Conservation (phyloP, 2,888 invertebrate species). For the Eilema depressum region DNA sequence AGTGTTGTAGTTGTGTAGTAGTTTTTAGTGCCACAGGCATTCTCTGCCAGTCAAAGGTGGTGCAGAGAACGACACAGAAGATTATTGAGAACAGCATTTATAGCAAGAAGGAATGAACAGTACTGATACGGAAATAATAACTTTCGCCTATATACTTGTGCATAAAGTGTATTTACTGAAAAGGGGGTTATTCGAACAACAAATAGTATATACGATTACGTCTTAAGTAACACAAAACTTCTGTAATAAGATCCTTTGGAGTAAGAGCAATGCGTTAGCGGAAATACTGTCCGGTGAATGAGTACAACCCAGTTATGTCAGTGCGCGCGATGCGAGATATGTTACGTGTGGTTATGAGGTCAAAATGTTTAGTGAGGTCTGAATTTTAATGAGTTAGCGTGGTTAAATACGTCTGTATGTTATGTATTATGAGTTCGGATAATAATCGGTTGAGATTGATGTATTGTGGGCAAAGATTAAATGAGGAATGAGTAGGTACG, state of each 20-base stretch:
- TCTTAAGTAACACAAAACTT: constrained; percentile 34
- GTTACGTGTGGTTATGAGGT: constrained; percentile 32
- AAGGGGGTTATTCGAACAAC: neutral
- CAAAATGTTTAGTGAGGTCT: constrained; percentile 19
- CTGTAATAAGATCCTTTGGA: constrained; percentile 49
- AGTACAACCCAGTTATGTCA: constrained; percentile 30
- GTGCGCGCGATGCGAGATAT: constrained; percentile 19
- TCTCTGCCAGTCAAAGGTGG: too few relatives aligned
- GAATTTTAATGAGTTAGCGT: constrained; percentile 12
- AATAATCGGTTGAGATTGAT: constrained; percentile 5
- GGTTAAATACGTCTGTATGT: constrained; percentile 4
- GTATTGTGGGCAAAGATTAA: neutral
- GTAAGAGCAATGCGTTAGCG: constrained; percentile 21
- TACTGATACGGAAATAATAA: too few relatives aligned
- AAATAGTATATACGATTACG: constrained; percentile 27
- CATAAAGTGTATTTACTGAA: neutral
- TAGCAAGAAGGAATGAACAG: too few relatives aligned
- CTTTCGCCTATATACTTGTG: too few relatives aligned
- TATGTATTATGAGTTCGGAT: constrained; percentile 4
- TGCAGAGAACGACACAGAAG: too few relatives aligned
- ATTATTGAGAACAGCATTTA: too few relatives aligned
- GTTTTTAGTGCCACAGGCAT: too few relatives aligned
- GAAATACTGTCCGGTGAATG: constrained; percentile 34
- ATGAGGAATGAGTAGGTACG: neutral
- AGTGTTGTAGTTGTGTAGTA: too few relatives aligned